Base-by-base conservation (phyloP, 2,113 vertebrate genomes). In the Neolamprologus sp. region DNA sequence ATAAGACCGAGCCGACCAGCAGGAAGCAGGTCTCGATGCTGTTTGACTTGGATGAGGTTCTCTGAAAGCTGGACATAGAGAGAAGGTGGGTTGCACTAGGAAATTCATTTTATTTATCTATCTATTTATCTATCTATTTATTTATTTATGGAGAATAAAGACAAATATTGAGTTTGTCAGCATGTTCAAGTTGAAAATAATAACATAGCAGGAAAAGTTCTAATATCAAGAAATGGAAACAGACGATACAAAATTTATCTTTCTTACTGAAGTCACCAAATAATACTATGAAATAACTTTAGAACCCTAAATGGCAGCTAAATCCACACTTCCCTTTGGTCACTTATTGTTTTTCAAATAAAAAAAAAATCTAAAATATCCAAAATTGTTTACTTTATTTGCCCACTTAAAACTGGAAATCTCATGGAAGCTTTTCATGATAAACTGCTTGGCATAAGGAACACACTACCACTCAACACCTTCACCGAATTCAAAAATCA, bases 231-330 rank as follows among this genome's bases (percentile, higher is more conserved):
- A 40, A 71, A 6, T 40, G 63, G 3, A 23, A 13, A n/a, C 35
- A 40, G 35, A 3, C 0, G 12, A 71, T 5, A 42, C 7, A 23
- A 71, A 37, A 68, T 40, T 0, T 21, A 9, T 9, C 11, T 40
- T 40, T 35, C 60, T 65, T 12, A 65, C 10, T 65, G 6, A 68
- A 68, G 13, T 45, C 37, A 26, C 9, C 0, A 73, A 45, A 73
- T 10, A 45, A 73, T 45, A 2, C 65, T 26, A 26, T 73, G 68
- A 45, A 73, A 73, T 2, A 16, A 47, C 9, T 28, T 28, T 45
- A 75, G 40, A 45, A 28, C 14, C 40, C 14, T 73, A 28, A 7
- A 73, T 11, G 40, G 13, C 68, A 73, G 40, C 9, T 73, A 26
- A 40, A 42, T 16, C 13, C 21, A 73, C 40, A 73, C 13, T 45